Base-by-base conservation (phyloP, 2,888 invertebrate species). In the Drosophila rubida region DNA sequence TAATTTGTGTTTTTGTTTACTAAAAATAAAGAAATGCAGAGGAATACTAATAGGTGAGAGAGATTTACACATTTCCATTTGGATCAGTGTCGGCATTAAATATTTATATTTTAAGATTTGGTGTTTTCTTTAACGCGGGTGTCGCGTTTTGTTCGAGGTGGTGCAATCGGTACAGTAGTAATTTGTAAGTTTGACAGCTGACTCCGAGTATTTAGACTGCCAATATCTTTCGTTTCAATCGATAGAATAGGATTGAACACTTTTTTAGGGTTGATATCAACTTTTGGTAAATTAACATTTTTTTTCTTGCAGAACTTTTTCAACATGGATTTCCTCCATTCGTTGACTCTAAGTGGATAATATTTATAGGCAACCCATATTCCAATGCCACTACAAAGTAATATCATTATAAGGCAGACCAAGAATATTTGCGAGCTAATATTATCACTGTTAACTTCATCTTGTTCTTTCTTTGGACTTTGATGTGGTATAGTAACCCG, bases 121-220 rank as follows among this genome's bases (percentile, higher is more conserved):
- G 86, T 79, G 55, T 90, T 80, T 54, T 90, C 88, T 65, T 80
- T 89, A 6, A 87, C 73, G 46, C 89, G 86, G 5, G 85, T 79
- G 48, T 87, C 80, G 61, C 91, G 87, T 76, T 91, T 91, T 2
- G 89, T 86, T 57, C 91, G 75, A 14, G 91, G 91, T 1, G 91
- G 91, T 32, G 91, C 89, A 42, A 91, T 68, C 4, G 91, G 90
- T 11, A 84, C 73, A 16, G 68, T 41, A 19, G 51, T 45, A 22
- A 32, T 61, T 19, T 58, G 70, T 14, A 50, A 7, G 32, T 16
- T 58, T 39, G 39, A 22, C 51, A 72, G 45, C 11, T 54, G 64
- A 39, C 11, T n/a, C n/a, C n/a, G 11, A 25, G 1, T 25, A 14
- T 70, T 23, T 48, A 62, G 54, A 68, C 16, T 59, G 8, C 4